Evolutionary conservation across 2,797 vertebrate genomes (phyloP), one percentile per base, ranked within the genome.

Genomic region (Falco rusticolus): DNA sequence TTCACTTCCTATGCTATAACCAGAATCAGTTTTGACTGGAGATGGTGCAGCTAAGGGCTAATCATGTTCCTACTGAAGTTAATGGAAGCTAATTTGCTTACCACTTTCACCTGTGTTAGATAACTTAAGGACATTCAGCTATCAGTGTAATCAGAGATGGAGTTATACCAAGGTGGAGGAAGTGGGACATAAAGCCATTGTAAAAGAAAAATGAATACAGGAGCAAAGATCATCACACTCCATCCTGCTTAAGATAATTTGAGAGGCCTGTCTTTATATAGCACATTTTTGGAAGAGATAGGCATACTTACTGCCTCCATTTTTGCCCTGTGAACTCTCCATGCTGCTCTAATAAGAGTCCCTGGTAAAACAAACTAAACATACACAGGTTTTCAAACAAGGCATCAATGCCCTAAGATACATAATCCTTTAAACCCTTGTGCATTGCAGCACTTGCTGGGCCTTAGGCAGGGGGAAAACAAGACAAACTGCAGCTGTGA

Each of bases 401-500:
- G 64, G 88, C 88, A 87, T 87, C 78, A 22, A 34, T 96, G 78
- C 64, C 81, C 75, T 80, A 91, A 74, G 94, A 94, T 87, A 95
- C 94, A 92, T 80, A 95, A 87, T 83, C 50, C 51, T 85, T 87
- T 90, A 96, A 96, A 94, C 53, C 50, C 81, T 50, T 37, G 90
- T 89, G 93, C 92, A 85, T 71, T 95, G 92, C 81, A 93, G 81
- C 88, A 87, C 56, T 90, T 87, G 86, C 94, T 94, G 80, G 77
- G 91, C 93, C 93, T 77, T 93, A 89, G 91, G 93, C 90, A 70
- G 48, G 31, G 39, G n/a, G 60, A 91, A 87, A 96, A 95, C 80
- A 95, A 91, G 94, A 90, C 84, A 81, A 95, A 96, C 75, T 90
- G 65, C 88, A 87, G 86, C 96, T 96, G 92, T 94, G 92, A 96